These are phyloP conservation scores for Amphimallon solstitiale DNA, from an alignment of 2,888 invertebrate genomes.

Conservation along the genomic window DNA sequence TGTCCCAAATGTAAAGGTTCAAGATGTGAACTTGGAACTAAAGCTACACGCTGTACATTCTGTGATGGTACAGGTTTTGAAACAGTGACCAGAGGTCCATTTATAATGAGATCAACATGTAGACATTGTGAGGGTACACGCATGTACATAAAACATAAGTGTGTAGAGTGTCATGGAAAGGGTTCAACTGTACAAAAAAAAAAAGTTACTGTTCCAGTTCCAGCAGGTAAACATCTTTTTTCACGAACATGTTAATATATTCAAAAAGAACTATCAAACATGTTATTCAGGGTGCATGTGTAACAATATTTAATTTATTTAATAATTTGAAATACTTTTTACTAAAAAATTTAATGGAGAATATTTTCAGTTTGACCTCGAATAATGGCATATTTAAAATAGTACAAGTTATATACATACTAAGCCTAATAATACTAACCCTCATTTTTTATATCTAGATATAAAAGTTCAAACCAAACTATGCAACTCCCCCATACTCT, in stretches of 20 bases:
- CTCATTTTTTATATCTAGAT: too few species aligned
- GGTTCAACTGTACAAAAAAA: slow-evolving; percentile 85
- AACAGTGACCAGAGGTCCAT: slow-evolving; percentile 85
- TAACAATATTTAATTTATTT: neutral
- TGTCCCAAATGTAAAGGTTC: slow-evolving; percentile 90
- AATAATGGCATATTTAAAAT: too few species aligned
- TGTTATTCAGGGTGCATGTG: too few species aligned
- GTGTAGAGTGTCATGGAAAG: slow-evolving; percentile 92
- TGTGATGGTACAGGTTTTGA: slow-evolving; percentile 98
- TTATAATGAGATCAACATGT: slow-evolving; percentile 96
- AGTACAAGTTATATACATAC: too few species aligned
- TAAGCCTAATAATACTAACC: too few species aligned
- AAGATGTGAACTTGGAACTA: slow-evolving; percentile 91
- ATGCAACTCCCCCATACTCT: too few species aligned
- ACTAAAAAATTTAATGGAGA: too few species aligned
- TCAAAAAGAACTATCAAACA: too few species aligned
- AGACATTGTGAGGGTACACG: slow-evolving; percentile 88
- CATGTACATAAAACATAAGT: slow-evolving; percentile 90
- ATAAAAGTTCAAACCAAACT: too few species aligned
- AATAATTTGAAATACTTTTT: too few species aligned
- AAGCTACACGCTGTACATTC: slow-evolving; percentile 86
- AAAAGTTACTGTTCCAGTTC: slow-evolving; percentile 92
- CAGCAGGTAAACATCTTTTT: slow-evolving; percentile 76
- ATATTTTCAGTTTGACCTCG: too few species aligned
- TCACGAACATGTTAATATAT: too few species aligned